Evolutionary conservation across 2,113 vertebrate species (phyloP).

Genomic region (Urocolius indicus): DNA sequence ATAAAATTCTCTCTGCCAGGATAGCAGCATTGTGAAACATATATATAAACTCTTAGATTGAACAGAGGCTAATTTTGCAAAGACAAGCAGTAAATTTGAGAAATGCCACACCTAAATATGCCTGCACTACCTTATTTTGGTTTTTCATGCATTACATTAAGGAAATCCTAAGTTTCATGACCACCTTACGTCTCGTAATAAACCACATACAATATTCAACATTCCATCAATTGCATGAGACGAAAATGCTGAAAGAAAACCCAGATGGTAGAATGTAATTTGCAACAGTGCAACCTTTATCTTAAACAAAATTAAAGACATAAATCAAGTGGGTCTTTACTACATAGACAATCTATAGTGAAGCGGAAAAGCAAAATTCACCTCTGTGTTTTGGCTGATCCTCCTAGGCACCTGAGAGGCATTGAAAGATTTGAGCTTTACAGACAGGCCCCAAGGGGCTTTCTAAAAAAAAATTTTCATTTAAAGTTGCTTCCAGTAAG

Average conservation of each 20-base stretch:
- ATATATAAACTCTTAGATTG: not conserved
- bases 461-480: too few relatives aligned
- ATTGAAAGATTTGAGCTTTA: not conserved
- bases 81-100: not conserved
- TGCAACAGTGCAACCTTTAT: not conserved
- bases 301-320: not conserved
- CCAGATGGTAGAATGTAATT: not conserved
- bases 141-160: not conserved
- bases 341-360: not conserved
- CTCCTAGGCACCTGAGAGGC: not conserved
- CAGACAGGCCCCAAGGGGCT: not conserved
- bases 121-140: not conserved
- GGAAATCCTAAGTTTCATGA: not conserved
- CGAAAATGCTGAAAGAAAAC: not conserved
- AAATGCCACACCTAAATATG: not conserved
- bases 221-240: not conserved
- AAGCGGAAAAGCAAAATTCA: not conserved
- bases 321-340: not conserved
- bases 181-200: fast-evolving
- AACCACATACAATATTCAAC: not conserved
- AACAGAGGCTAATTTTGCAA: not conserved
- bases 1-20: constrained; percentile 60
- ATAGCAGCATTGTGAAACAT: not conserved
- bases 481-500: not conserved
- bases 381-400: not conserved